phyloP scores from a whole-genome alignment of 1,140 invertebrate species.

The Acyrthosiphon pisum region DNA sequence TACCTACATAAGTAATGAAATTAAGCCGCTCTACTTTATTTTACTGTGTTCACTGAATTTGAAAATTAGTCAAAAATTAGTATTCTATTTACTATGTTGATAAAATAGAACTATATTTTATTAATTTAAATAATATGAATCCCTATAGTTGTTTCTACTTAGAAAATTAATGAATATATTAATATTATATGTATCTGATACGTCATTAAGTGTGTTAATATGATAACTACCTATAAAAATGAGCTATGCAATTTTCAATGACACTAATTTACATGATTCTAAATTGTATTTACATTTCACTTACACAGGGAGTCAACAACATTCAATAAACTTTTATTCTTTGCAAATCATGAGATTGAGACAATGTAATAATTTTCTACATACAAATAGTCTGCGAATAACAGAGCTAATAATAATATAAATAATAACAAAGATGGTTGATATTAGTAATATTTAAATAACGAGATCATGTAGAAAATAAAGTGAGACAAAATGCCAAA shows the following conservation, averaged over 20 bases:
- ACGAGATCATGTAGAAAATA: too few relatives aligned
- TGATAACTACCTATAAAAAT: background rate
- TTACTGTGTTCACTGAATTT: conserved; percentile 29
- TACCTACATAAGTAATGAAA: background rate
- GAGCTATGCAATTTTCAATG: background rate
- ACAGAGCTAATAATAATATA: too few relatives aligned
- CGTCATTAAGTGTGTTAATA: background rate
- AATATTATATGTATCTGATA: background rate
- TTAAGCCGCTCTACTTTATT: background rate
- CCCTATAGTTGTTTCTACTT: background rate
- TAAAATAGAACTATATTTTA: background rate
- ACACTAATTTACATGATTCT: background rate
- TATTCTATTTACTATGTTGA: background rate
- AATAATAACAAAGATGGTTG: background rate
- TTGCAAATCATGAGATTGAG: background rate
- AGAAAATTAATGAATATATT: background rate
- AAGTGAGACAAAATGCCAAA: too few relatives aligned
- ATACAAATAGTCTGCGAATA: background rate
- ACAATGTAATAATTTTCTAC: background rate
- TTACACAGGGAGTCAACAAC: background rate
- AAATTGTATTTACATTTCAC: background rate
- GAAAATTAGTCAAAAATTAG: conserved; percentile 26
- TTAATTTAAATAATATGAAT: background rate
- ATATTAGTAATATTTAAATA: too few relatives aligned
- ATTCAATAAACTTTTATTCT: too few relatives aligned